A percentile compares a stretch with the other conserved stretches of the same genome.
Conservation (phyloP, 2,797 vertebrate species). For the Thripadectes ignobilis region DNA sequence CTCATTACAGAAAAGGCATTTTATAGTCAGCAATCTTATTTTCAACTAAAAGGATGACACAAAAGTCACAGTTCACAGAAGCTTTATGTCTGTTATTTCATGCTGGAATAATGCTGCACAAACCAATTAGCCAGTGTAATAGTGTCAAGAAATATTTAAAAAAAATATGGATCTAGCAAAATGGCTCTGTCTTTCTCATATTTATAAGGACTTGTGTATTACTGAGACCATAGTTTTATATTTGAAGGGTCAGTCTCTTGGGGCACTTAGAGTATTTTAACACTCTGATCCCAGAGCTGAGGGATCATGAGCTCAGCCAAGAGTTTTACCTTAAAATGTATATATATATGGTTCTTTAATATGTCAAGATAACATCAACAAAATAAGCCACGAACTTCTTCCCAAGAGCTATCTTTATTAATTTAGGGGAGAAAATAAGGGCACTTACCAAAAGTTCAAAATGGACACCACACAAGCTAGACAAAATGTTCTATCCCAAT, state of each 20-base stretch:
- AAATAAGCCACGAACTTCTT: too few species aligned
- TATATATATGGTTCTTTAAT: too few species aligned
- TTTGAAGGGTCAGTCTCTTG: background rate
- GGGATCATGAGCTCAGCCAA: too few species aligned
- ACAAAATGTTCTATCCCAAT: too few species aligned
- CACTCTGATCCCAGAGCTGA: too few species aligned
- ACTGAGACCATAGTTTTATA: background rate
- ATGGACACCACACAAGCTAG: too few species aligned
- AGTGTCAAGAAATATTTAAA: background rate
- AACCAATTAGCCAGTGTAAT: background rate
- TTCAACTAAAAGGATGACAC: background rate
- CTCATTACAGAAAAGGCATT: background rate
- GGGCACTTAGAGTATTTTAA: background rate
- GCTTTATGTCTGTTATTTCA: slow-evolving; percentile 7
- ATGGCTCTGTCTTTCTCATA: background rate
- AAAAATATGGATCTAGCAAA: background rate
- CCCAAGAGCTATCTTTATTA: too few species aligned
- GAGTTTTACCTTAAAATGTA: too few species aligned
- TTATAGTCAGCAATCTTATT: background rate
- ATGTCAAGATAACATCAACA: too few species aligned
- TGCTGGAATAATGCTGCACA: background rate
- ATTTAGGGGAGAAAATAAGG: too few species aligned
- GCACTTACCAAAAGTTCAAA: too few species aligned
- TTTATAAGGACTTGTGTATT: background rate
- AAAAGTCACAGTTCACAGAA: slow-evolving; percentile 7